Base-by-base conservation (phyloP, 1,140 invertebrate species). In the Drosophila varians region DNA sequence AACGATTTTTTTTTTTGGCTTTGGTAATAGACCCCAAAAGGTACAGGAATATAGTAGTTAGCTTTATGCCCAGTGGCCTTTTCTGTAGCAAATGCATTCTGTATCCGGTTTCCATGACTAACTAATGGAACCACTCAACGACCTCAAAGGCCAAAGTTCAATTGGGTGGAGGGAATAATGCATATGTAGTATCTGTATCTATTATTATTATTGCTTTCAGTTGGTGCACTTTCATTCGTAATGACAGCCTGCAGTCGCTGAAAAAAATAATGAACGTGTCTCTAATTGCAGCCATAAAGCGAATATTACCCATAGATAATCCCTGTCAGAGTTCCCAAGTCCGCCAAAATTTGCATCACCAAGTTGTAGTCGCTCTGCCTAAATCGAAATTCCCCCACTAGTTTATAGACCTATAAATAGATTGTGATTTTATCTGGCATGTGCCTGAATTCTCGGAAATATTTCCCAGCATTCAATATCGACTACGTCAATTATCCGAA, bases 121-220 rank as follows among this genome's bases (percentile, higher is more conserved):
- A 42, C 36, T 26, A 57, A 38, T 48, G 14, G 28, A 18, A 31
- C 11, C 4, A 14, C 21, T n/a, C 8, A 3, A 21, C 36, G 36
- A 38, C 36, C 36, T n/a, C 46, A 53, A 60, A 68, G 64, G 64
- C 18, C 48, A 68, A 34, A 53, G 64, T 53, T 68, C 64, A 55
- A 28, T 43, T 19, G 60, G 38, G 8, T n/a, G 11, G 19, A 2
- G 14, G 38, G 38, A 18, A 42, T 19, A 19, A 11, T 19, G 26
- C 12, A 16, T 38, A 5, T 7, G 11, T 38, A 14, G 7, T 31
- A 45, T 61, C 25, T 31, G 9, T 3, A 31, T 31, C 28, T 64
- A 62, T 64, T 38, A 62, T 64, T 38, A 62, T 61, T 61, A 18
- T 34, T 23, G 34, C 16, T 1, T 9, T 7, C 6, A 65, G 23